Evolutionary conservation across 2,797 vertebrate genomes (phyloP), one percentile per base, ranked within the genome.

Genomic region (Harpagifer antarcticus): DNA sequence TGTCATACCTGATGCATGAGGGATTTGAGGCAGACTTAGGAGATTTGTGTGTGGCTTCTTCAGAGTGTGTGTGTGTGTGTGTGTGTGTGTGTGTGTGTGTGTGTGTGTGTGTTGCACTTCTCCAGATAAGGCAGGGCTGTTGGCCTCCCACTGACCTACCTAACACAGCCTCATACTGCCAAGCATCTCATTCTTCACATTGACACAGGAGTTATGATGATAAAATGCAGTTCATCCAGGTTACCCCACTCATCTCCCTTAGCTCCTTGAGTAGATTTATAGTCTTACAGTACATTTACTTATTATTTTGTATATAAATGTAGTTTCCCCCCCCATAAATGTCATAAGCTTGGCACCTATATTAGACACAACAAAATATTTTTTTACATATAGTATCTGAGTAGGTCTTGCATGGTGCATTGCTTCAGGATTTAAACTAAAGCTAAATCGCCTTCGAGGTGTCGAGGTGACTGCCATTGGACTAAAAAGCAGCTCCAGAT

Each of bases 1-100:
- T 52, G 79, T 89, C 89, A 89, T 82, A 69, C 67, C 72, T 40
- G 78, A 80, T 14, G 45, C 72, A 72, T 66, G 45, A 86, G 72
- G 72, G 68, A 72, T 77, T 73, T 75, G 27, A 78, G 70, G 75
- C 50, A 78, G 71, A 71, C 1, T 73, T 75, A 74, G 65, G 68
- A 68, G 57, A 60, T 8, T 40, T 53, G 69, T 53, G 60, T 67
- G 64, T 52, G 73, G 2, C 76, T 49, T 56, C 31, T 74, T 19
- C 5, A 17, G n/a, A n/a, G n/a, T n/a, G 53, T 57, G 31, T 55
- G 53, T 33, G 53, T 17, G 27, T 58, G 54, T 57, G 57, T 42
- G 43, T 54, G 50, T 33, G 45, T 74, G 56, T 37, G 52, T 61
- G 52, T 49, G 63, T 20, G 69, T 56, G 69, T 19, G 69, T 47